Evolutionary conservation across 1,140 invertebrate species (phyloP), one percentile per base, ranked within the genome.

Genomic region (Meloidogyne exigua): DNA sequence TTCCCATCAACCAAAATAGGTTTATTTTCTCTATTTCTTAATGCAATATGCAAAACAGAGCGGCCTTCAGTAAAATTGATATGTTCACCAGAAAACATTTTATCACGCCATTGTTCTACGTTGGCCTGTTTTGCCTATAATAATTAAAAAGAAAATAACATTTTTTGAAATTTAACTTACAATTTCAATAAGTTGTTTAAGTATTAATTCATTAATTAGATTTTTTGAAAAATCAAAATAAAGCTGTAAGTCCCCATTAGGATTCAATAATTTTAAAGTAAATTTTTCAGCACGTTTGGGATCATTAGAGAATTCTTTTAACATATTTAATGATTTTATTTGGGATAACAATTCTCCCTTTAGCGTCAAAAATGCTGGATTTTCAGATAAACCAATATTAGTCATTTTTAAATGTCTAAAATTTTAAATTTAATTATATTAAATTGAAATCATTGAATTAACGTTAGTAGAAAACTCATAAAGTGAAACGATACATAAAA

Each of bases 11-110:
- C 92, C 18, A 92, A 68, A 77, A 99, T 94, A 1, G 91, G 89
- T 0, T 91, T 91, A 86, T 93, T 93, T 66, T 90, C 90, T 64
- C 93, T 90, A 87, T 99, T 98, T 68, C 97, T 91, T 28, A 99
- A 90, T 21, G 97, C 97, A 63, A 93, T 91, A 88, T 99, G 97
- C 1, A 99, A 89, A 2, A 99, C 97, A 62, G 96, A 93, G 80
- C 96, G 91, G 84, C 94, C 91, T 89, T 99, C 97, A 1, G 97
- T 99, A 83, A 97, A 95, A 89, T 99, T 99, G 44, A 99, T 99
- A 86, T 94, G 95, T 85, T 94, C 90, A 42, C 95, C 97, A 79
- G 88, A 87, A 88, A 99, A 98, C 95, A 99, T 98, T 39, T 76
- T 76, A 23, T 76, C 69, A 36, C 75, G 75, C 66, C 39, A 70